Conservation (phyloP, 2,113 vertebrate species). For the Polypterus senegalus region DNA sequence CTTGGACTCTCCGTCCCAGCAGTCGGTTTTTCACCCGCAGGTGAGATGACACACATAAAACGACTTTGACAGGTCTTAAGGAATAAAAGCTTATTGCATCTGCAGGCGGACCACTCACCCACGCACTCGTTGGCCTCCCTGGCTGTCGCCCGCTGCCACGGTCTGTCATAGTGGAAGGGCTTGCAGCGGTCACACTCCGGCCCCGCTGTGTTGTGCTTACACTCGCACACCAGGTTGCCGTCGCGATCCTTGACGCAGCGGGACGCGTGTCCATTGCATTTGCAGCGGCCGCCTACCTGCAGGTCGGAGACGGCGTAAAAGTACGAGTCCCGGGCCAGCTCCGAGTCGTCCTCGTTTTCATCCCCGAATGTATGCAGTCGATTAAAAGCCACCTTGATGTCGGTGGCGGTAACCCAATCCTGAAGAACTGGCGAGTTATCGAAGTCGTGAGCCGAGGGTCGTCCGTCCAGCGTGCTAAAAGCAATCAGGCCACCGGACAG, state of each 20-base stretch:
- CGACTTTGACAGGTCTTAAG: background rate
- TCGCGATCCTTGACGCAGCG: slow-evolving; percentile 88
- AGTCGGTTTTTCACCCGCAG: background rate
- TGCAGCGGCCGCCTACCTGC: slow-evolving; percentile 94
- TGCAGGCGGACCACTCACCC: slow-evolving; percentile 58
- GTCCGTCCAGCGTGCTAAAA: slow-evolving; percentile 94
- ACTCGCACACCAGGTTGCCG: slow-evolving; percentile 82
- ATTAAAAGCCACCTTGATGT: slow-evolving; percentile 83
- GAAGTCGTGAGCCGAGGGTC: slow-evolving; percentile 95
- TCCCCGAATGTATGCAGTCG: slow-evolving; percentile 85
- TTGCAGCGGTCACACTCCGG: slow-evolving; percentile 97
- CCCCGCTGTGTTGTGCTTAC: slow-evolving; percentile 89
- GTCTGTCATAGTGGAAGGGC: slow-evolving; percentile 94
- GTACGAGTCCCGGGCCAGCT: slow-evolving; percentile 85
- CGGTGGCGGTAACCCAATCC: slow-evolving; percentile 98
- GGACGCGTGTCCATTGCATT: slow-evolving; percentile 93
- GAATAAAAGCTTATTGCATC: too few species aligned
- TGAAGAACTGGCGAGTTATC: slow-evolving; percentile 96
- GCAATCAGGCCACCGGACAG: slow-evolving; percentile 89
- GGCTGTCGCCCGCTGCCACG: slow-evolving; percentile 91
- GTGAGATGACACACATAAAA: background rate
- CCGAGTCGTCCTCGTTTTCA: slow-evolving; percentile 88
- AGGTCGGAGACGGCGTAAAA: slow-evolving; percentile 91
- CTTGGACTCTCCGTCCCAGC: too few species aligned
- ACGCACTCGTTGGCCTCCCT: slow-evolving; percentile 96